Percentiles rank a stretch among this genome's conserved stretches.
phyloP scores from a whole-genome alignment of 2,113 vertebrate species.

The Pelobates fuscus region DNA sequence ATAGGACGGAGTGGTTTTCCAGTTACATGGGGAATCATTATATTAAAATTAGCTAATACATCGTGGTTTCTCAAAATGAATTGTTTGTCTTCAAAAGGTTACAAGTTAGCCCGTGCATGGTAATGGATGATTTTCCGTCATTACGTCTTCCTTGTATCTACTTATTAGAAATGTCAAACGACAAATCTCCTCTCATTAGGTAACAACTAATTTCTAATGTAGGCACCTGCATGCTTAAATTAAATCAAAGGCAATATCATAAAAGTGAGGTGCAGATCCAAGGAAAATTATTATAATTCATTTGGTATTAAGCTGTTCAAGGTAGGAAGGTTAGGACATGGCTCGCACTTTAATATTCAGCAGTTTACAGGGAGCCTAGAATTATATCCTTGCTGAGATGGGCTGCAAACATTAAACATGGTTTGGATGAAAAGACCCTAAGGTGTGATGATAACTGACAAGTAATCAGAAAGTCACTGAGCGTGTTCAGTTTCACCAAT shows the following conservation, averaged over 20 bases:
- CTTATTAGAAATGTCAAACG: slow-evolving; percentile 1
- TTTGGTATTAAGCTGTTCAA: too few relatives aligned
- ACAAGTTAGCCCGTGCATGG: not conserved
- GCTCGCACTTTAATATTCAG: too few relatives aligned
- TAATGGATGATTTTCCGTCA: not conserved
- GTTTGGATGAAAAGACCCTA: too few relatives aligned
- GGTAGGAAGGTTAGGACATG: too few relatives aligned
- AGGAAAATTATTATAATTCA: too few relatives aligned
- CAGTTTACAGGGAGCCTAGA: too few relatives aligned
- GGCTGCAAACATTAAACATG: too few relatives aligned
- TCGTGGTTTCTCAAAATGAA: not conserved
- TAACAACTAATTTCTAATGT: not conserved
- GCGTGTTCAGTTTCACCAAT: too few relatives aligned
- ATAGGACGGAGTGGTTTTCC: too few relatives aligned
- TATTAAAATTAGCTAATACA: not conserved
- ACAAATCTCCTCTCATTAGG: not conserved
- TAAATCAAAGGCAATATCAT: not conserved
- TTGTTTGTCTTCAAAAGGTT: not conserved
- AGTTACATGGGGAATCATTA: not conserved
- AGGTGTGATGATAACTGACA: too few relatives aligned
- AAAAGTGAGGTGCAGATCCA: not conserved
- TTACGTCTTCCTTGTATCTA: not conserved
- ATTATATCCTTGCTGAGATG: too few relatives aligned
- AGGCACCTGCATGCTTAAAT: not conserved
- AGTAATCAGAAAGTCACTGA: too few relatives aligned